These are phyloP conservation scores for Pachydiplax longipennis DNA, from an alignment of 2,888 invertebrate species.

Conservation along the genomic window DNA sequence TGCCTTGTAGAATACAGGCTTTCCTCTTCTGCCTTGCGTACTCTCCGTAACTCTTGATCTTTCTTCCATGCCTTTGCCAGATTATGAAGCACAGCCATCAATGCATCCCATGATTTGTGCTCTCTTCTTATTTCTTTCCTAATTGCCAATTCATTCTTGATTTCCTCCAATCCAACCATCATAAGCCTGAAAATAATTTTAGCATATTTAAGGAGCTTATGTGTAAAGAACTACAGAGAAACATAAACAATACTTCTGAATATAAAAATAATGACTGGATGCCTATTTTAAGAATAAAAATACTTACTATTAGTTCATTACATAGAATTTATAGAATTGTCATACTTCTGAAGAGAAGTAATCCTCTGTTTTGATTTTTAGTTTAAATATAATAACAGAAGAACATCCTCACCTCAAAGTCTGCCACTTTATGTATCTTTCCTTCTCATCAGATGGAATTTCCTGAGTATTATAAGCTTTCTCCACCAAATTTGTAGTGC, in stretches of 20 bases:
- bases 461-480: slow-evolving; percentile 51
- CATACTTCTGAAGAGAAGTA: not conserved
- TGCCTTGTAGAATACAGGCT: slow-evolving; percentile 72
- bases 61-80: slow-evolving; percentile 78
- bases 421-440: not conserved
- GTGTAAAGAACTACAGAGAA: not conserved
- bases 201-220: not conserved
- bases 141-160: slow-evolving; percentile 70
- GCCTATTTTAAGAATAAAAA: not conserved
- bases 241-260: not conserved
- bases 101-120: slow-evolving; percentile 59
- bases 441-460: not conserved
- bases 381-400: not conserved
- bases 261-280: not conserved
- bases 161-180: slow-evolving; percentile 74
- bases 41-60: slow-evolving; percentile 73
- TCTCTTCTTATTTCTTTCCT: slow-evolving; percentile 55
- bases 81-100: slow-evolving; percentile 66
- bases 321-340: not conserved
- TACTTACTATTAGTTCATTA: not conserved
- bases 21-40: slow-evolving; percentile 75
- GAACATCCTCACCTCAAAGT: slow-evolving; percentile 58
- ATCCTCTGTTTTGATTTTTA: no score
- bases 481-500: slow-evolving; percentile 59
- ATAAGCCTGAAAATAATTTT: slow-evolving; percentile 63